These are phyloP conservation scores for Puma concolor DNA, from an alignment of 2,113 vertebrate species.

Conservation along the genomic window DNA sequence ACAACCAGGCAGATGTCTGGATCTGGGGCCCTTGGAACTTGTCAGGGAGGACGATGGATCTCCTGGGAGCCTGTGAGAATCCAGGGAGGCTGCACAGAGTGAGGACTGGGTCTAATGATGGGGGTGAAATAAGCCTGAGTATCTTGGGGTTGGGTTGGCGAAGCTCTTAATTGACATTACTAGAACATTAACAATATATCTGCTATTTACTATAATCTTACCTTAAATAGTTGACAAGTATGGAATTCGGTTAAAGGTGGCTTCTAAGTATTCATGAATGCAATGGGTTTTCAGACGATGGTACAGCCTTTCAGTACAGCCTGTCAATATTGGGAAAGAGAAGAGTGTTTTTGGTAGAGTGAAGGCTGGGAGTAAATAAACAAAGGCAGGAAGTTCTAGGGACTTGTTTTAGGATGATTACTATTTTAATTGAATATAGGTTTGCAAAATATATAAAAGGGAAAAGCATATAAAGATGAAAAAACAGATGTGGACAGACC, in stretches of 20 bases:
- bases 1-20: neutral
- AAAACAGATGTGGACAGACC: neutral
- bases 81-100: accelerated
- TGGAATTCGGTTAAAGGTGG: neutral
- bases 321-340: neutral
- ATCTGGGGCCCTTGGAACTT: neutral
- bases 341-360: neutral
- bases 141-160: neutral
- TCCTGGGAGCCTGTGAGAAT: neutral
- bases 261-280: neutral
- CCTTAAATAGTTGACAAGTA: neutral
- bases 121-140: neutral
- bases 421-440: neutral
- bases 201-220: neutral
- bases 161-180: neutral
- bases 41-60: too few species aligned
- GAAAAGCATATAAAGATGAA: neutral
- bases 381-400: neutral
- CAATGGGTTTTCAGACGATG: neutral
- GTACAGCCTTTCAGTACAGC: neutral
- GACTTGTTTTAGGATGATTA: neutral
- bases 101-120: neutral
- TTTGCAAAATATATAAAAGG: neutral
- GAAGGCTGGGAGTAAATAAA: neutral
- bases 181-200: neutral